phyloP scores from a whole-genome alignment of 2,888 invertebrate genomes.

The Xestia sexstrigata region DNA sequence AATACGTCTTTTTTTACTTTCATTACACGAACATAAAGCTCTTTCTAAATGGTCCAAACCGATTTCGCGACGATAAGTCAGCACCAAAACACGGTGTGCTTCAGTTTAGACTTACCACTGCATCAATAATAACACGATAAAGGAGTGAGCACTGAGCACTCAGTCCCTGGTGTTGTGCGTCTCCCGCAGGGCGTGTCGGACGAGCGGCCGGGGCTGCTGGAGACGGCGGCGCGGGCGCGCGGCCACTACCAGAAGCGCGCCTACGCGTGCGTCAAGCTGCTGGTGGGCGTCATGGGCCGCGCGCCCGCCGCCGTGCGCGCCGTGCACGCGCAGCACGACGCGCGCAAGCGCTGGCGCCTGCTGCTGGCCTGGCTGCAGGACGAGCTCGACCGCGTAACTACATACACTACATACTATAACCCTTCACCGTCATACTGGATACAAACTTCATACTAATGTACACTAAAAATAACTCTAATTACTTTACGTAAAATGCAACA shows the following conservation, averaged over 20 bases:
- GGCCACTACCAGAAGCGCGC: conserved; percentile 99
- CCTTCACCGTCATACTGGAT: neutral
- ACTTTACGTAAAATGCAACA: neutral
- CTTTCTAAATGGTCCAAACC: neutral
- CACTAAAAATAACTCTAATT: neutral
- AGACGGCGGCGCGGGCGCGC: conserved; percentile 97
- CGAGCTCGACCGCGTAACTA: conserved; percentile 95
- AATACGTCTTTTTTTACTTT: neutral
- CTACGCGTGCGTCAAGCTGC: conserved; percentile 98
- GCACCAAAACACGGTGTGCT: neutral
- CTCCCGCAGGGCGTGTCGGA: conserved; percentile 84
- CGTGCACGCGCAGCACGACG: conserved; percentile 94
- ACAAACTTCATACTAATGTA: neutral
- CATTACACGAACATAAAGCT: neutral
- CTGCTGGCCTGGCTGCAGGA: conserved; percentile 99
- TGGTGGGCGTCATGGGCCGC: conserved; percentile 97
- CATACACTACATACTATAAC: no score
- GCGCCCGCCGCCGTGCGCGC: conserved; percentile 95
- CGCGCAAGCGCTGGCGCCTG: conserved; percentile 96
- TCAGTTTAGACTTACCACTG: neutral
- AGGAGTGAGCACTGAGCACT: neutral
- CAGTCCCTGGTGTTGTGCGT: no score
- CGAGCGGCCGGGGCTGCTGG: conserved; percentile 97
- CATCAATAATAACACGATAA: neutral
- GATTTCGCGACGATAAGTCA: neutral